These are phyloP conservation scores for Montifringilla adamsi DNA, from an alignment of 2,113 vertebrate genomes.

Conservation along the genomic window DNA sequence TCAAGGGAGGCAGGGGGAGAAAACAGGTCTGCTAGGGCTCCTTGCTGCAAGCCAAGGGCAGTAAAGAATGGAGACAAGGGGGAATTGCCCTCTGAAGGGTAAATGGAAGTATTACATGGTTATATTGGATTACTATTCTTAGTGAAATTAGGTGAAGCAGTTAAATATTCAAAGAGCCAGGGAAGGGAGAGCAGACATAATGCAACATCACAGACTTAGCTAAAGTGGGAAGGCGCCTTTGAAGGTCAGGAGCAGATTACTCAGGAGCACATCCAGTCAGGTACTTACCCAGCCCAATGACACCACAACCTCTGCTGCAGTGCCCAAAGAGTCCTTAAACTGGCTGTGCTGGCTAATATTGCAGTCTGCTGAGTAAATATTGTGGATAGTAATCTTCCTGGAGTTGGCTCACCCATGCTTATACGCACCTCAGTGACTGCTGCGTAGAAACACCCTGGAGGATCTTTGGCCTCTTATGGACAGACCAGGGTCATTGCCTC, in stretches of 20 bases:
- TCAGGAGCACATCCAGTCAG: background rate
- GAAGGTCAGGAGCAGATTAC: background rate
- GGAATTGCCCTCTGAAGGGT: background rate
- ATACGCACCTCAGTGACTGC: background rate
- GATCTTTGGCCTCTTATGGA: background rate
- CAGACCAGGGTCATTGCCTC: background rate
- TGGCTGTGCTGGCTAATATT: background rate
- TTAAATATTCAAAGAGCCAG: background rate
- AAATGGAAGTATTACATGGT: background rate
- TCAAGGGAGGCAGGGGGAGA: background rate
- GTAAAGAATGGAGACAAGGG: background rate
- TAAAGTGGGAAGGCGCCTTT: background rate
- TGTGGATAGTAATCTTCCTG: background rate
- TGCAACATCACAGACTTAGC: background rate
- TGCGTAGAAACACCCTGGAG: background rate
- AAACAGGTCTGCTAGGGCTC: background rate
- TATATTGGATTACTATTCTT: background rate
- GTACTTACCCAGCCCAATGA: background rate
- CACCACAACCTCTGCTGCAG: background rate
- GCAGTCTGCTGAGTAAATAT: background rate
- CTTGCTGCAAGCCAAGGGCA: background rate
- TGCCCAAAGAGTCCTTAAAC: background rate
- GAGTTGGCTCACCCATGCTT: background rate
- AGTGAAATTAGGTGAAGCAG: background rate
- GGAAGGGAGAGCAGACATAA: background rate